phyloP scores from a whole-genome alignment of 2,797 vertebrate species.

The Mico argentatus region DNA sequence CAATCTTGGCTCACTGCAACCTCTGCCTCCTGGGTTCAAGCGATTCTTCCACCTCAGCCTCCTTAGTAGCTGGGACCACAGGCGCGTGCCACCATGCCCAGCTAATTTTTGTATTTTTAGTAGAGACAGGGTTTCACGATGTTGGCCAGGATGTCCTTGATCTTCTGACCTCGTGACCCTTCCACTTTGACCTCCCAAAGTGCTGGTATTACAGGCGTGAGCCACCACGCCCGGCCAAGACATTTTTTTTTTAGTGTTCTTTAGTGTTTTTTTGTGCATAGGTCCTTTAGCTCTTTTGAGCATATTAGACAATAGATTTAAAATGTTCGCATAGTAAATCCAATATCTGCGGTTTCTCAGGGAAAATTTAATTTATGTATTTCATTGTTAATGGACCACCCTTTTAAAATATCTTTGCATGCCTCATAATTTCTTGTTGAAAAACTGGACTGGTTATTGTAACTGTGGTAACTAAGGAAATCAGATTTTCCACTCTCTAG shows the following conservation, averaged over 20 bases:
- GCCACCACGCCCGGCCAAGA: neutral
- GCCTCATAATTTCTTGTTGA: neutral
- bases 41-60: too few relatives aligned
- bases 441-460: neutral
- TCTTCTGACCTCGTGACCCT: too few relatives aligned
- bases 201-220: too few relatives aligned
- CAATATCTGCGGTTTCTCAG: neutral
- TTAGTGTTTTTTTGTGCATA: neutral
- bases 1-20: too few relatives aligned
- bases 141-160: too few relatives aligned
- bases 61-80: too few relatives aligned
- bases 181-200: too few relatives aligned
- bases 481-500: neutral
- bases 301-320: neutral
- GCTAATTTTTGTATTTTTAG: too few relatives aligned
- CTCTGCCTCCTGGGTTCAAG: too few relatives aligned
- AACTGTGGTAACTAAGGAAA: neutral
- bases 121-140: too few relatives aligned
- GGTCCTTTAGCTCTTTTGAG: neutral
- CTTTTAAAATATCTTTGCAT: neutral
- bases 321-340: neutral
- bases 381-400: neutral
- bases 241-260: neutral
- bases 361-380: neutral
- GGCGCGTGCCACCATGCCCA: too few relatives aligned